phyloP scores from a whole-genome alignment of 1,140 invertebrate species.

The Drosophila ambigua region DNA sequence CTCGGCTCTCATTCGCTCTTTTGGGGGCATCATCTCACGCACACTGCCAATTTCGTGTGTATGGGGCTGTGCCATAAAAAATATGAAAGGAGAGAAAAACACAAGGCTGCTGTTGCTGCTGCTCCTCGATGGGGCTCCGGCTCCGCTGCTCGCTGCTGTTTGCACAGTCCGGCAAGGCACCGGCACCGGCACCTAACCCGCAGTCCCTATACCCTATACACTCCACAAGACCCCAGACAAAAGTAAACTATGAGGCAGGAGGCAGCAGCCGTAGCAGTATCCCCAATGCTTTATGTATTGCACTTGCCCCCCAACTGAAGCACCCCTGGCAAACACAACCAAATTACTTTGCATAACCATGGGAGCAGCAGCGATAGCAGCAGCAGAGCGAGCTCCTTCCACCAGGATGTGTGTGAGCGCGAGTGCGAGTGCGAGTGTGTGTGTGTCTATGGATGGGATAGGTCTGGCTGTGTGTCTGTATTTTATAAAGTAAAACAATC shows the following conservation, averaged over 20 bases:
- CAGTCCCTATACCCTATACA: slow-evolving; percentile 41
- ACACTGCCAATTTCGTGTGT: slow-evolving; percentile 80
- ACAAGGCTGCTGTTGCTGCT: slow-evolving; percentile 8
- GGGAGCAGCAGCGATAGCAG: slow-evolving; percentile 66
- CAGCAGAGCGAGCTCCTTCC: not conserved
- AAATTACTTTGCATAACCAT: slow-evolving; percentile 83
- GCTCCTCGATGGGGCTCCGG: slow-evolving; percentile 15
- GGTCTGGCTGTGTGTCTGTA: slow-evolving; percentile 43
- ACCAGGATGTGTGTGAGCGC: slow-evolving; percentile 19
- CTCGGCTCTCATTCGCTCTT: not conserved
- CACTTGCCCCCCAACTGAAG: slow-evolving; percentile 52
- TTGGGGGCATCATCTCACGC: slow-evolving; percentile 54
- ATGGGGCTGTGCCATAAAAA: slow-evolving; percentile 37
- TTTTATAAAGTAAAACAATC: slow-evolving; percentile 82
- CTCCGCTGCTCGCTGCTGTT: slow-evolving; percentile 33
- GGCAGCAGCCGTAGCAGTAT: slow-evolving; percentile 20
- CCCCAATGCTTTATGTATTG: slow-evolving; percentile 71
- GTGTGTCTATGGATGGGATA: slow-evolving; percentile 28
- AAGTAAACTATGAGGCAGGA: slow-evolving; percentile 55
- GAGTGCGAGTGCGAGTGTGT: too few relatives aligned
- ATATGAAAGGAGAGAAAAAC: slow-evolving; percentile 39
- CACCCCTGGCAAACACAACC: slow-evolving; percentile 56
- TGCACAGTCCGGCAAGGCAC: slow-evolving; percentile 59
- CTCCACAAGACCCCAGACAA: slow-evolving; percentile 30
- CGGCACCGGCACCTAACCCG: slow-evolving; percentile 21